These are phyloP conservation scores for Apaloderma vittatum DNA, from an alignment of 2,113 vertebrate genomes.

Conservation along the genomic window DNA sequence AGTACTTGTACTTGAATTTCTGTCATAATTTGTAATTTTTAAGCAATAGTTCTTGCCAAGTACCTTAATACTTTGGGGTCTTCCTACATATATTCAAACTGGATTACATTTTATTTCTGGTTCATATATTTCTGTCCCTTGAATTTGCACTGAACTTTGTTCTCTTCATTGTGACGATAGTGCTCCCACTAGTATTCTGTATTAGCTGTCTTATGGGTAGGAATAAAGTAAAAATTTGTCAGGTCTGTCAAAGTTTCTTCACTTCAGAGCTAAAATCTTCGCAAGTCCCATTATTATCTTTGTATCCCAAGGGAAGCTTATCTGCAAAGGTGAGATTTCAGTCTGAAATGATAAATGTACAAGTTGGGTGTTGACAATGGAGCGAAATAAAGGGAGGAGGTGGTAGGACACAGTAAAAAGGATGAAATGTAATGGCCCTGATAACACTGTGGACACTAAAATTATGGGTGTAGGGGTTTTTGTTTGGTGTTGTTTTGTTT, in stretches of 20 bases:
- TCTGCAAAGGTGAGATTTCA: neutral
- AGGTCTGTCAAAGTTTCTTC: neutral
- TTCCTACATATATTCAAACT: neutral
- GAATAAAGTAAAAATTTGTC: neutral
- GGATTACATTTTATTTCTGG: neutral
- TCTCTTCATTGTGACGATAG: neutral
- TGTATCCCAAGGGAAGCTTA: neutral
- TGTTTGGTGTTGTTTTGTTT: too few relatives aligned
- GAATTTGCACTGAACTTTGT: neutral
- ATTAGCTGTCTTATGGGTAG: neutral
- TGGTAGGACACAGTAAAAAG: neutral
- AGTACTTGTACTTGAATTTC: neutral
- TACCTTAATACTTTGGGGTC: neutral
- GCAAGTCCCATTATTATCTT: neutral
- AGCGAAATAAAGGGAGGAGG: neutral
- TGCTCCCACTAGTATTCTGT: neutral
- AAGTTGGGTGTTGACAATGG: fast-evolving
- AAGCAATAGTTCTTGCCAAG: neutral
- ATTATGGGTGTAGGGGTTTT: neutral
- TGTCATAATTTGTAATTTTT: neutral
- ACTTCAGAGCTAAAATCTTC: neutral
- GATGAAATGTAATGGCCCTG: neutral
- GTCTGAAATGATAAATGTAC: neutral
- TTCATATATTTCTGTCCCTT: neutral
- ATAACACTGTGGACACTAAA: neutral